Conservation (phyloP, 2,888 invertebrate species). For the Chrysolina haemoptera region DNA sequence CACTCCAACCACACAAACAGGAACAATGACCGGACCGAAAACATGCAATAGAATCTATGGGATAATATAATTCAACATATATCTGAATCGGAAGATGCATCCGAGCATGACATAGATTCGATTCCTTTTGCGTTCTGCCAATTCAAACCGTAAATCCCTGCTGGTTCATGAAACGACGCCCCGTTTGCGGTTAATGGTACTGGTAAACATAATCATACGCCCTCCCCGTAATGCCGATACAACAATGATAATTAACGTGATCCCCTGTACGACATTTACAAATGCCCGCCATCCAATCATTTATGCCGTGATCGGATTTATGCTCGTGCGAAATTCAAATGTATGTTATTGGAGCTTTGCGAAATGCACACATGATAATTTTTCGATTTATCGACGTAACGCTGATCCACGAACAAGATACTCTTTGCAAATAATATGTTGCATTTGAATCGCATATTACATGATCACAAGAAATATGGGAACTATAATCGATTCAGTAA, state of each 20-base stretch:
- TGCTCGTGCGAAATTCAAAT: constrained; percentile 33
- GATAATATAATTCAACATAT: constrained; percentile 1
- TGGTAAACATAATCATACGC: constrained; percentile 22
- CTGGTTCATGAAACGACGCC: constrained; percentile 20
- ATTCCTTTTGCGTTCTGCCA: constrained; percentile 17
- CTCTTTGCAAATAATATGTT: not conserved
- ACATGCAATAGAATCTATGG: not conserved
- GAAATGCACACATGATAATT: constrained; percentile 21
- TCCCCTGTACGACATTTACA: constrained; percentile 42
- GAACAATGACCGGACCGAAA: too few relatives aligned
- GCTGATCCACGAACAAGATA: not conserved
- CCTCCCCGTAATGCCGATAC: constrained; percentile 26
- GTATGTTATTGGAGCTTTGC: constrained; percentile 24
- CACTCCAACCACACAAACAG: too few relatives aligned
- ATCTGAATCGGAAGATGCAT: constrained; percentile 18
- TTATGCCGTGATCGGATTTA: constrained; percentile 49
- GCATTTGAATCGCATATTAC: not conserved
- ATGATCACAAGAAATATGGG: too few relatives aligned
- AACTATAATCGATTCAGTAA: too few relatives aligned
- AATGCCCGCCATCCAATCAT: constrained; percentile 53
- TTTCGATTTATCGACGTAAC: constrained; percentile 23
- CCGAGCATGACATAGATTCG: not conserved
- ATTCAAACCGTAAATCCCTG: constrained; percentile 17
- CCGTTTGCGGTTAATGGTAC: constrained; percentile 21
- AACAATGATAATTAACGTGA: constrained; percentile 39